Percentiles rank a stretch among this genome's conserved stretches.
Evolutionary conservation across 2,113 vertebrate genomes (phyloP).

Genomic region (Rhabdornis inornatus): DNA sequence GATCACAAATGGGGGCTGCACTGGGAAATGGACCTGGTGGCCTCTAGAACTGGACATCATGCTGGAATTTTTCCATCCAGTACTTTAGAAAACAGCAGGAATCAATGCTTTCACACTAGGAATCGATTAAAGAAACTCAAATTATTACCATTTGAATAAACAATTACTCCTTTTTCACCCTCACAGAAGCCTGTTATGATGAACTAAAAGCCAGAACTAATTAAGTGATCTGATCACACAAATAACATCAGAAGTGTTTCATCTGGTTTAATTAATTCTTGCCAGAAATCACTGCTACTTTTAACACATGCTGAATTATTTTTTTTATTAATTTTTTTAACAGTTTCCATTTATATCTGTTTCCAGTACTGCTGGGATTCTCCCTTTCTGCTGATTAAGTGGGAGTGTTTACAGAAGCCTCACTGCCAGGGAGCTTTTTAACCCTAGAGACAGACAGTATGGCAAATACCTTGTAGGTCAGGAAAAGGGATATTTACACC

Average conservation of each 20-base stretch:
- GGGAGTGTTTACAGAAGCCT: conserved; percentile 24
- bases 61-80: conserved; percentile 58
- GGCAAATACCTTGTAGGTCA: neutral
- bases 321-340: conserved; percentile 34
- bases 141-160: conserved; percentile 76
- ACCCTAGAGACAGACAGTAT: neutral
- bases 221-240: conserved; percentile 66
- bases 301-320: conserved; percentile 44
- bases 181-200: conserved; percentile 60
- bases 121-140: conserved; percentile 73
- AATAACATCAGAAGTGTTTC: conserved; percentile 71
- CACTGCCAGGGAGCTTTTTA: conserved; percentile 6
- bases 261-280: conserved; percentile 72
- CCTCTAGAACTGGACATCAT: neutral
- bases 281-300: conserved; percentile 53
- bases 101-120: conserved; percentile 56
- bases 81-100: conserved; percentile 65
- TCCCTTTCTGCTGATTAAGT: conserved; percentile 30
- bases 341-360: conserved; percentile 17
- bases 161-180: conserved; percentile 60
- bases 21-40: neutral
- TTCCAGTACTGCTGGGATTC: conserved; percentile 31
- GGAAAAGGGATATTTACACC: neutral
- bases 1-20: neutral
- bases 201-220: conserved; percentile 68